Percentiles rank a stretch among this genome's conserved stretches.
phyloP scores from a whole-genome alignment of 2,797 vertebrate species.

The Momotus momota region DNA sequence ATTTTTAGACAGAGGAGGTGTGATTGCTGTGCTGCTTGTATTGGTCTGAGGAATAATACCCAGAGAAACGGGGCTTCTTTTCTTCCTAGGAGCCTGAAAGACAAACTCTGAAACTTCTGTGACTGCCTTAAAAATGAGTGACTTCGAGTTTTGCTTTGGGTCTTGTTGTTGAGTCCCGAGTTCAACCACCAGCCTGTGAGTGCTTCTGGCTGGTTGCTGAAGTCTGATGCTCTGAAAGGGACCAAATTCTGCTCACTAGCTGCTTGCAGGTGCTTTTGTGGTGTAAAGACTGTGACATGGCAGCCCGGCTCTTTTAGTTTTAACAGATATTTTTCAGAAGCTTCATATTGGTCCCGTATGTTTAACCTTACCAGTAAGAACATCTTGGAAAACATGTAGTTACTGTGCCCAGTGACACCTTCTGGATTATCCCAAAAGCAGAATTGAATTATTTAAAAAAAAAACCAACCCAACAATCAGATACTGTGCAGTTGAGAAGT shows the following conservation, averaged over 20 bases:
- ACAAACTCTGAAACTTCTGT: background rate
- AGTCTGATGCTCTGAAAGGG: background rate
- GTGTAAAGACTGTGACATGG: background rate
- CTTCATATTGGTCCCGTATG: background rate
- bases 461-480: too few species aligned
- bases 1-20: background rate
- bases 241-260: background rate
- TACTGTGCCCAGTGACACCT: background rate
- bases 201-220: background rate
- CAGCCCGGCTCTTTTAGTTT: background rate
- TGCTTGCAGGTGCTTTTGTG: background rate
- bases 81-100: background rate
- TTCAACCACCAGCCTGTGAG: background rate
- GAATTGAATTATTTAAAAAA: background rate
- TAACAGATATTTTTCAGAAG: background rate
- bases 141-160: background rate
- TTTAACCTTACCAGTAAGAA: background rate
- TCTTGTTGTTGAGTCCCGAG: background rate
- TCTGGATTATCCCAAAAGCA: background rate
- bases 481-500: background rate
- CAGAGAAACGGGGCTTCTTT: background rate
- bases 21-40: background rate
- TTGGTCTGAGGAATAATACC: background rate
- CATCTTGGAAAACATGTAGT: accelerated
- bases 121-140: background rate